phyloP scores from a whole-genome alignment of 1,140 invertebrate genomes.

The Diuraphis noxia region DNA sequence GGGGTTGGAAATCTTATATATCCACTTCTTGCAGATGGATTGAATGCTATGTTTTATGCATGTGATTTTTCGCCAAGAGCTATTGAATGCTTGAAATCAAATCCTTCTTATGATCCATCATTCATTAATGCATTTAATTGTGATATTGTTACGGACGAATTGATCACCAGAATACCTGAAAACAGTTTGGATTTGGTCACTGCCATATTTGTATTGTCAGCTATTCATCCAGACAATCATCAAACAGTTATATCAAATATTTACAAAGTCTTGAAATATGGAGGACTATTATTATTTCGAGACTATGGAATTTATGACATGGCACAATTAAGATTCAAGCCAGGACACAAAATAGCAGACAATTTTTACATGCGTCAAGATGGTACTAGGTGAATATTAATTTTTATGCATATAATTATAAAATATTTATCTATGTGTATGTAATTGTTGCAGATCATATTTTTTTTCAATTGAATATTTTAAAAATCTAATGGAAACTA shows the following conservation, averaged over 20 bases:
- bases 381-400: conserved; percentile 78
- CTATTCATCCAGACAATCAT: conserved; percentile 82
- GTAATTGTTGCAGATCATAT: conserved; percentile 69
- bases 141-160: conserved; percentile 69
- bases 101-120: conserved; percentile 67
- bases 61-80: conserved; percentile 94
- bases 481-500: conserved; percentile 65
- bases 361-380: conserved; percentile 97
- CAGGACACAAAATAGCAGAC: conserved; percentile 88
- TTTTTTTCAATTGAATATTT: conserved; percentile 78
- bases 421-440: conserved; percentile 33
- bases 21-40: conserved; percentile 82
- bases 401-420: conserved; percentile 52
- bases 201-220: conserved; percentile 79
- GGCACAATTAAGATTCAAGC: conserved; percentile 91
- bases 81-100: conserved; percentile 80
- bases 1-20: conserved; percentile 97
- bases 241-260: conserved; percentile 70
- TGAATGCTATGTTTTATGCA: conserved; percentile 78
- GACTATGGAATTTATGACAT: conserved; percentile 99
- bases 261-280: conserved; percentile 72
- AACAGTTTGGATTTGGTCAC: conserved; percentile 70
- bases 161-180: conserved; percentile 64
- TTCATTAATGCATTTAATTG: conserved; percentile 77
- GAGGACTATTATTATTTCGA: conserved; percentile 85